phyloP scores from a whole-genome alignment of 2,797 vertebrate genomes.

The Choloepus didactylus region DNA sequence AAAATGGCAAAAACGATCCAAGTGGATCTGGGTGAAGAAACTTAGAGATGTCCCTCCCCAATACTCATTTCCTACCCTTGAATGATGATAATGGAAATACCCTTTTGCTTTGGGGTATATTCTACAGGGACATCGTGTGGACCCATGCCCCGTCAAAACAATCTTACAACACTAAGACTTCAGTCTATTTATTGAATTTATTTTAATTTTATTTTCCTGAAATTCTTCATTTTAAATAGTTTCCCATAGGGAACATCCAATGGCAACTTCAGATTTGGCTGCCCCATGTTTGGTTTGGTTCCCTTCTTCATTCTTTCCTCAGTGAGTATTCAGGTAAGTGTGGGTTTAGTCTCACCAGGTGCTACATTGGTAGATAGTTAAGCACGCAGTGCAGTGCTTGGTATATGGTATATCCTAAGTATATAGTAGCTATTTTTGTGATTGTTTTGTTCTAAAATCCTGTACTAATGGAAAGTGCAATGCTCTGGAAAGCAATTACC shows the following conservation, averaged over 20 bases:
- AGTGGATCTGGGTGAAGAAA: background rate
- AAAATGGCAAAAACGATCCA: background rate
- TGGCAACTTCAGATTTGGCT: background rate
- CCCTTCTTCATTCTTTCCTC: background rate
- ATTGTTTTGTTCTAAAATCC: background rate
- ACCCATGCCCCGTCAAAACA: background rate
- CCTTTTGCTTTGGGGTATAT: background rate
- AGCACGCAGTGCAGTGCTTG: background rate
- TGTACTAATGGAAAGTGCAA: background rate
- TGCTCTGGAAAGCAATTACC: background rate
- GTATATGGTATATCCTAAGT: background rate
- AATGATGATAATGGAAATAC: background rate
- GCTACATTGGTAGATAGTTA: background rate
- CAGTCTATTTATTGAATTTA: background rate
- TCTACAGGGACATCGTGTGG: background rate
- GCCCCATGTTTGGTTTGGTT: background rate
- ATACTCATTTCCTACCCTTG: background rate
- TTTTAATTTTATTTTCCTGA: background rate
- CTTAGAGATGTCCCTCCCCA: background rate
- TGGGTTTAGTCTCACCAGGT: background rate
- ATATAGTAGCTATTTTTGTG: background rate
- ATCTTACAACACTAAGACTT: background rate
- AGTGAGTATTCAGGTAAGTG: background rate
- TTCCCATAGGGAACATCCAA: background rate
- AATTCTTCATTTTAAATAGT: constrained; percentile 12